Conservation (phyloP, 2,113 vertebrate genomes). For the Hippocampus mohnikei region DNA sequence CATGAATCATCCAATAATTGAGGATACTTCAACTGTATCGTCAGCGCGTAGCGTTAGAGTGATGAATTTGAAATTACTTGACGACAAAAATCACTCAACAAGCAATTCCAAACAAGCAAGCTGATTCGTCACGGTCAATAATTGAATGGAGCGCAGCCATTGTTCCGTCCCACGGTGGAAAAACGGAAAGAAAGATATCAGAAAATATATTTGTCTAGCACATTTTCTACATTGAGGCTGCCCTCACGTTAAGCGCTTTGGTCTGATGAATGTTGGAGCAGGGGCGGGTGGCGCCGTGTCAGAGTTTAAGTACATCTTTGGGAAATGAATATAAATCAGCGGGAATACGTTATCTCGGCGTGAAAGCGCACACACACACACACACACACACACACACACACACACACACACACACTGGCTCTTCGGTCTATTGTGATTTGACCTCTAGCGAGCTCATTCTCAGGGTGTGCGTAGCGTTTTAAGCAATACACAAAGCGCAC, state of each 20-base stretch:
- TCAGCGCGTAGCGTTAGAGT: too few relatives aligned
- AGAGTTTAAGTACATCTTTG: conserved; percentile 9
- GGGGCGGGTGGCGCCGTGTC: neutral
- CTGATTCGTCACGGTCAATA: too few relatives aligned
- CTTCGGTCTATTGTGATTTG: conserved; percentile 41
- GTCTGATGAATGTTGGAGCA: neutral
- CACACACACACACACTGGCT: conserved; percentile 1
- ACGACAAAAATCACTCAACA: too few relatives aligned
- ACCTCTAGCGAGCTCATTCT: conserved; percentile 57
- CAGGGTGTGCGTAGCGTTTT: conserved; percentile 5
- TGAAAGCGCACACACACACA: conserved; percentile 5
- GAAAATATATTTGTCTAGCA: neutral
- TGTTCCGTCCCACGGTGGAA: too few relatives aligned
- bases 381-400: neutral
- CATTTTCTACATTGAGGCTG: neutral
- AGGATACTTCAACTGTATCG: too few relatives aligned
- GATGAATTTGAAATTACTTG: too few relatives aligned
- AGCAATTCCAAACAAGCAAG: too few relatives aligned
- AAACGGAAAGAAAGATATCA: too few relatives aligned
- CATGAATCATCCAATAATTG: too few relatives aligned
- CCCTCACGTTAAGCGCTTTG: neutral
- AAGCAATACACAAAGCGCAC: conserved; percentile 10
- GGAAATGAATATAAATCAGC: conserved; percentile 4
- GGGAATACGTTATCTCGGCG: neutral
- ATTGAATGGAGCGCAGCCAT: too few relatives aligned